Evolutionary conservation across 2,888 invertebrate species (phyloP).

Genomic region (Eretmocerus hayati): DNA sequence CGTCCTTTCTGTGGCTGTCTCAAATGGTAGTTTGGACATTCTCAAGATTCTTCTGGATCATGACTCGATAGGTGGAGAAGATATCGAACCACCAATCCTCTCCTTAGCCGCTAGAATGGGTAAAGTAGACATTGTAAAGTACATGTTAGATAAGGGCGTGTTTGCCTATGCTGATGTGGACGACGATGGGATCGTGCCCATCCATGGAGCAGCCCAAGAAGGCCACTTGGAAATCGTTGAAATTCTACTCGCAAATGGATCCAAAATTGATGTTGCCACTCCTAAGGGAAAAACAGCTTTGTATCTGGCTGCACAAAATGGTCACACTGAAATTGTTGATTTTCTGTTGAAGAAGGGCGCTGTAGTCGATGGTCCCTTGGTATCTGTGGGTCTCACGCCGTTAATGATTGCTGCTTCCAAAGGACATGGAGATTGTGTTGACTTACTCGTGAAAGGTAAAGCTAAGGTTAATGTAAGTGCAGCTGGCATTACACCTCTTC

Average conservation of each 20-base stretch:
- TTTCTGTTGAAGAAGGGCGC: slow-evolving; percentile 2
- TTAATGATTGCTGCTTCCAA: neutral
- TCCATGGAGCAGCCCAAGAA: slow-evolving; percentile 6
- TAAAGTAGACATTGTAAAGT: neutral
- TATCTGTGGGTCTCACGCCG: neutral
- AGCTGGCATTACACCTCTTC: neutral
- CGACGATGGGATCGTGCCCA: neutral
- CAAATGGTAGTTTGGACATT: neutral
- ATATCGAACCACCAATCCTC: neutral
- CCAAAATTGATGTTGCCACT: slow-evolving; percentile 7
- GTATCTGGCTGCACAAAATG: slow-evolving; percentile 6
- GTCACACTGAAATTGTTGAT: slow-evolving; percentile 1
- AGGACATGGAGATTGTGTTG: neutral
- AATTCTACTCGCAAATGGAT: slow-evolving; percentile 8
- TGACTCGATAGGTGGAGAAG: too few relatives aligned
- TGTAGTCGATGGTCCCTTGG: neutral
- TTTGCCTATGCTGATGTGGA: neutral
- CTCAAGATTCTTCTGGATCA: neutral
- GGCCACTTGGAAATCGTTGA: slow-evolving; percentile 5
- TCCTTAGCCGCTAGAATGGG: neutral
- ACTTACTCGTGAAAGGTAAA: neutral
- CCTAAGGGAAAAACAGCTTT: slow-evolving; percentile 1
- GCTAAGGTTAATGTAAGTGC: neutral
- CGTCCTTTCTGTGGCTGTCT: neutral
- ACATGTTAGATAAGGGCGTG: neutral